A percentile compares a stretch with the other conserved stretches of the same genome.
Evolutionary conservation across 2,113 vertebrate genomes (phyloP).

Genomic region (Planiliza haematocheilus): DNA sequence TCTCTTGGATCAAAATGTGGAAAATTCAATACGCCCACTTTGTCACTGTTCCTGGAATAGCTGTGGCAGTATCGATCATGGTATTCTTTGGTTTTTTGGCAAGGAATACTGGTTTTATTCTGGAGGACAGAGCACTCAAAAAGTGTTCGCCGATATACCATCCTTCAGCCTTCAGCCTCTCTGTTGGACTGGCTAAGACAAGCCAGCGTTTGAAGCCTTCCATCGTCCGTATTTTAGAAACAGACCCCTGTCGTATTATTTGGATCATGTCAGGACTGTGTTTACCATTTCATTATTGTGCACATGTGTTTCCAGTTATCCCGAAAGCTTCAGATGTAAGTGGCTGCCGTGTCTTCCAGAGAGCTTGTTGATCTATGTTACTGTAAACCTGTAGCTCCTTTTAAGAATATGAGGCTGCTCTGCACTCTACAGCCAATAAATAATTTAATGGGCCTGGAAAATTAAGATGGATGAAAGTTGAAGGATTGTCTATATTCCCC

Average conservation of each 20-base stretch:
- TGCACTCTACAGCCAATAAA: conserved; percentile 35
- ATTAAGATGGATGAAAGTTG: conserved; percentile 50
- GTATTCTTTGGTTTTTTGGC: conserved; percentile 60
- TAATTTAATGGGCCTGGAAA: conserved; percentile 33
- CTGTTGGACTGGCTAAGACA: conserved; percentile 13
- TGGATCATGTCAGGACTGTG: not conserved
- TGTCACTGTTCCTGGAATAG: conserved; percentile 76
- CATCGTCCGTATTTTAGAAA: conserved; percentile 25
- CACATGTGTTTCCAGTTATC: not conserved
- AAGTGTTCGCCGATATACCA: conserved; percentile 48
- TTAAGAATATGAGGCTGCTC: conserved; percentile 1
- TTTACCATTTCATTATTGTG: not conserved
- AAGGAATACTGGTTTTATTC: conserved; percentile 35
- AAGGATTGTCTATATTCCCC: conserved; percentile 39
- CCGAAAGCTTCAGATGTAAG: conserved; percentile 4
- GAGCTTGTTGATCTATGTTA: not conserved
- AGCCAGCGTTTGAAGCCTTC: conserved; percentile 14
- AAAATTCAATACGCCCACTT: conserved; percentile 71
- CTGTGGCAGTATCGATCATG: conserved; percentile 68
- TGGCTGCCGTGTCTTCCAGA: not conserved
- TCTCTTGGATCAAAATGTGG: conserved; percentile 62
- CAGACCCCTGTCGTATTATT: conserved; percentile 23
- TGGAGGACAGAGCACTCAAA: conserved; percentile 63
- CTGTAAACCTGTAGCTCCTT: conserved; percentile 12
- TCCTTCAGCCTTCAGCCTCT: conserved; percentile 18